Conservation (phyloP, 1,140 invertebrate genomes). For the Achroia grisella region DNA sequence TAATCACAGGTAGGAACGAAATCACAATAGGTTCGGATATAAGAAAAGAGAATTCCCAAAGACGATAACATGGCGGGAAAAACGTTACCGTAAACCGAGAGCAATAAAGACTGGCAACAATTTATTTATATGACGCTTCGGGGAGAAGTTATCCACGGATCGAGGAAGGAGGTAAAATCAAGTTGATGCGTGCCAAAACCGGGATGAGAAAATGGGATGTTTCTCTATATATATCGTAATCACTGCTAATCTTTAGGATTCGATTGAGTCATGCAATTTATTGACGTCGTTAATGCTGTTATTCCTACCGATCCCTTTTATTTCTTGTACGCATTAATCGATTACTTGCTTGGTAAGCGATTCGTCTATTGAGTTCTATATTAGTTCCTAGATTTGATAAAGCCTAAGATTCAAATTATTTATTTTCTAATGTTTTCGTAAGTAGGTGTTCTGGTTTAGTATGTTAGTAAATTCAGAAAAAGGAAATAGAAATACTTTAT, state of each 20-base stretch:
- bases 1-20: conserved; percentile 44
- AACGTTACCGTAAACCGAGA: conserved; percentile 45
- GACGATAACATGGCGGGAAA: conserved; percentile 51
- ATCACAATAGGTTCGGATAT: conserved; percentile 51
- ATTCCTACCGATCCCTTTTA: conserved; percentile 1
- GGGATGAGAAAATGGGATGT: conserved; percentile 36
- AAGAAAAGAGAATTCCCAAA: conserved; percentile 42
- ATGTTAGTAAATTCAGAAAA: no score
- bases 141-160: conserved; percentile 58
- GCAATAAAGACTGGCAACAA: conserved; percentile 66
- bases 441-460: no score
- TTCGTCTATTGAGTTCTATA: no score
- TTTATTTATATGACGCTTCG: conserved; percentile 68
- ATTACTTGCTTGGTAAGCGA: no score
- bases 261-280: conserved; percentile 20
- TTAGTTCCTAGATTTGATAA: no score
- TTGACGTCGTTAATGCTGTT: conserved; percentile 5
- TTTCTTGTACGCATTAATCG: no score
- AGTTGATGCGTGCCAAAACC: conserved; percentile 51
- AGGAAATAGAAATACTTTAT: no score
- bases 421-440: no score
- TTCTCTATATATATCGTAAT: conserved; percentile 29
- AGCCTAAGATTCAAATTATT: no score
- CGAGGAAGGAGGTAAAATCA: conserved; percentile 56
- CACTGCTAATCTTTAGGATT: conserved; percentile 29